These are phyloP conservation scores for Norana najaformis DNA, from an alignment of 2,888 invertebrate genomes.

Conservation along the genomic window DNA sequence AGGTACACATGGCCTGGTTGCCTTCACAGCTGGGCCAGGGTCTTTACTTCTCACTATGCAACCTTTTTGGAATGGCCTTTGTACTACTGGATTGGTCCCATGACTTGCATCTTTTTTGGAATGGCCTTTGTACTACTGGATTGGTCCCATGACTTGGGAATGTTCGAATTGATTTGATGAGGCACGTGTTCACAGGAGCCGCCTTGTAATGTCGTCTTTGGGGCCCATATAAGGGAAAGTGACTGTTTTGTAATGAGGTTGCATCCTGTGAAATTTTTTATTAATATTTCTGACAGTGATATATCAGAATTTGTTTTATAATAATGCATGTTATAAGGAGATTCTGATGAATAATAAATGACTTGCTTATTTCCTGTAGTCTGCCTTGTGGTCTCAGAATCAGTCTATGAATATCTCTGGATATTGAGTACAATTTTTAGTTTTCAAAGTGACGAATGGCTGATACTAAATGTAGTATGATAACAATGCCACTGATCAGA, in stretches of 20 bases:
- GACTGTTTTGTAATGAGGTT: neutral
- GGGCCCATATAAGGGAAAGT: neutral
- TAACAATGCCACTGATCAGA: too few species aligned
- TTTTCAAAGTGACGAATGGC: too few species aligned
- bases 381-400: too few species aligned
- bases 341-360: neutral
- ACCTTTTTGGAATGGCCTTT: neutral
- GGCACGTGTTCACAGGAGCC: neutral
- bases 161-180: neutral
- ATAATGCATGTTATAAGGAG: constrained; percentile 13
- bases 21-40: neutral
- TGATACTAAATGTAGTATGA: too few species aligned
- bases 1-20: neutral
- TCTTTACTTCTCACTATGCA: neutral
- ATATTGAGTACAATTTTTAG: too few species aligned
- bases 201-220: neutral
- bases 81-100: neutral
- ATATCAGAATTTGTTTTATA: neutral
- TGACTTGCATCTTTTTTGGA: neutral
- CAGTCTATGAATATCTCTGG: too few species aligned
- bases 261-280: neutral
- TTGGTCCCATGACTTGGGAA: neutral
- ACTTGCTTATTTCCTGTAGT: neutral
- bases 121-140: neutral
- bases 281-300: neutral